Evolutionary conservation across 1,140 invertebrate species (phyloP).

Genomic region (Metaphire vulgaris): DNA sequence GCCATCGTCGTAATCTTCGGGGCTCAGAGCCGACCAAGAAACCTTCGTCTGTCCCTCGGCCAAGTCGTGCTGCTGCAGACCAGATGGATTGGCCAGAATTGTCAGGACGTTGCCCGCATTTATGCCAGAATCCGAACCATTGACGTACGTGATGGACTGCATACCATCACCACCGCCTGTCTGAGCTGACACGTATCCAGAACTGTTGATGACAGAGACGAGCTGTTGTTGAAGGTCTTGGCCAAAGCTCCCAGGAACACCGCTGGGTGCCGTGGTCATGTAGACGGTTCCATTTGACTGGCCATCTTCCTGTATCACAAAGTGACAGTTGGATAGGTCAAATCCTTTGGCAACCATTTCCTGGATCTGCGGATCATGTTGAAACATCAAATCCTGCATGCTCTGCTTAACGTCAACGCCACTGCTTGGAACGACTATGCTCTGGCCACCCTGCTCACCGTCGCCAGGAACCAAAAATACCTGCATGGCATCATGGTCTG

Average conservation of each 20-base stretch:
- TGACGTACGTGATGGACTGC: not conserved
- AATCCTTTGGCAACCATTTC: not conserved
- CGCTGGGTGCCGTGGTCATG: not conserved
- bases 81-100: slow-evolving; percentile 2
- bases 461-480: not conserved
- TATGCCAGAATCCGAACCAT: too few species aligned
- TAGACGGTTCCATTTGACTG: not conserved
- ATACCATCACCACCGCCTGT: not conserved
- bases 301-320: not conserved
- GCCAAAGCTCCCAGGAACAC: not conserved
- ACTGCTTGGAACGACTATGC: not conserved
- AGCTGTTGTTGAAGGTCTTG: not conserved
- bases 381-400: not conserved
- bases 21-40: slow-evolving; percentile 1
- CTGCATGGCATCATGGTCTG: not conserved
- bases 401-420: not conserved
- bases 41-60: not conserved
- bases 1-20: slow-evolving; percentile 14
- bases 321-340: not conserved
- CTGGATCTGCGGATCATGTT: not conserved
- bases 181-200: not conserved
- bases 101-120: slow-evolving; percentile 7
- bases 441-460: not conserved
- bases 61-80: not conserved
- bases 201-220: not conserved